Conservation (phyloP, 2,888 invertebrate species). For the Ectemnius cavifrons region DNA sequence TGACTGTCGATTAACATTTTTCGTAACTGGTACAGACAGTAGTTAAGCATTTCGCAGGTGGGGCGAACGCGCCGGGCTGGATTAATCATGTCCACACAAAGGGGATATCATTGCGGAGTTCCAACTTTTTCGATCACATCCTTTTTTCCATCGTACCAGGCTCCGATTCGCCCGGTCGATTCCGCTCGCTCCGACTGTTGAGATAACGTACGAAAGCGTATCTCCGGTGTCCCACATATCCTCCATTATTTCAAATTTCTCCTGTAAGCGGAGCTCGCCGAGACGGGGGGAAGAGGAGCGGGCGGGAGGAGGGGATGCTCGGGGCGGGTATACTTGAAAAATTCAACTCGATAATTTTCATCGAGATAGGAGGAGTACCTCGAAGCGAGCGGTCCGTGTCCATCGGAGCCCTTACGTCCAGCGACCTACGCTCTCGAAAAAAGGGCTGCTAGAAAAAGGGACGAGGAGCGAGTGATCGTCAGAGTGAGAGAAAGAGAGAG, state of each 20-base stretch:
- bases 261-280: neutral
- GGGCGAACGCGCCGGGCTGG: too few relatives aligned
- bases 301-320: neutral
- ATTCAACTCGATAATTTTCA: slow-evolving; percentile 58
- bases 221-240: slow-evolving; percentile 14
- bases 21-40: too few relatives aligned
- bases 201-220: neutral
- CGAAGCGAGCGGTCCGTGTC: slow-evolving; percentile 21
- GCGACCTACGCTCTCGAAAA: neutral
- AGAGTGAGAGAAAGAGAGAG: slow-evolving; percentile 32
- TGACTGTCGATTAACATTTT: too few relatives aligned
- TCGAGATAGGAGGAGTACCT: slow-evolving; percentile 36
- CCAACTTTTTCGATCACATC: too few relatives aligned
- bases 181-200: too few relatives aligned
- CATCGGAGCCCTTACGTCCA: slow-evolving; percentile 55
- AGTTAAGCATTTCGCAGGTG: too few relatives aligned
- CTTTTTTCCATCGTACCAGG: too few relatives aligned
- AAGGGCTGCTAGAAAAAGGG: slow-evolving; percentile 2
- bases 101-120: too few relatives aligned
- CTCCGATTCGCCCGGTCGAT: too few relatives aligned
- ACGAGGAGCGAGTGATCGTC: neutral
- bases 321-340: slow-evolving; percentile 32
- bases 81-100: too few relatives aligned
- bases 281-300: neutral
- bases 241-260: slow-evolving; percentile 16